Base-by-base conservation (phyloP, 2,797 vertebrate species). In the Esox masquinongy region DNA sequence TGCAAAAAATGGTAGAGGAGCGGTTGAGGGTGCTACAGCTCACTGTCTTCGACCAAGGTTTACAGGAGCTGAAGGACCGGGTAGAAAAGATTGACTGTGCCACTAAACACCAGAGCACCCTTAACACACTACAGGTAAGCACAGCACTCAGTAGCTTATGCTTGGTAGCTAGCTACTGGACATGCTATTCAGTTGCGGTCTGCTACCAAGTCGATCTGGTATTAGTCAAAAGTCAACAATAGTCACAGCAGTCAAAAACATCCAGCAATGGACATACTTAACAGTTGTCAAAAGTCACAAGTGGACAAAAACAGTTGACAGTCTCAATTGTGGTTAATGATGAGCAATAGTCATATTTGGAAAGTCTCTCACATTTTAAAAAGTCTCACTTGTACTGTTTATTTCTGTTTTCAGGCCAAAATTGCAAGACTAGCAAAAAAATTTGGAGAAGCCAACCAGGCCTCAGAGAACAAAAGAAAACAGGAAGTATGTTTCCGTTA, bases 31-130 rank as follows among this genome's bases (percentile, higher is more conserved):
- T 90, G 2, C 84, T 99, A 74, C 95, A 99, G 77, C 91, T 93
- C 86, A 93, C 94, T 0, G 92, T 96, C 53, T 98, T 99, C 84
- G 97, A 99, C 83, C 95, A 94, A 85, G 91, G 90, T 84, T 88
- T 99, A 75, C 93, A 95, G 73, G 97, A 99, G 79, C 86, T 99
- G 72, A 98, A 96, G 88, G 94, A 94, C 11, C 92, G 97, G 83
- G 96, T 99, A 81, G 97, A 98, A 61, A 97, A 97, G 85, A 95
- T 98, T 0, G 96, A 99, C 82, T 97, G 95, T 87, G 87, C 89
- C 64, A 95, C 94, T 49, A 98, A 96, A 87, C 97, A 99, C 87
- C 97, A 99, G 89, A 93, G 80, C 74, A 85, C 91, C 70, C 89
- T 94, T 68, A 91, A 84, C 81, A 84, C 89, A 73, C 89, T 94